phyloP scores from a whole-genome alignment of 2,113 vertebrate species.

The Todiramphus chloris region DNA sequence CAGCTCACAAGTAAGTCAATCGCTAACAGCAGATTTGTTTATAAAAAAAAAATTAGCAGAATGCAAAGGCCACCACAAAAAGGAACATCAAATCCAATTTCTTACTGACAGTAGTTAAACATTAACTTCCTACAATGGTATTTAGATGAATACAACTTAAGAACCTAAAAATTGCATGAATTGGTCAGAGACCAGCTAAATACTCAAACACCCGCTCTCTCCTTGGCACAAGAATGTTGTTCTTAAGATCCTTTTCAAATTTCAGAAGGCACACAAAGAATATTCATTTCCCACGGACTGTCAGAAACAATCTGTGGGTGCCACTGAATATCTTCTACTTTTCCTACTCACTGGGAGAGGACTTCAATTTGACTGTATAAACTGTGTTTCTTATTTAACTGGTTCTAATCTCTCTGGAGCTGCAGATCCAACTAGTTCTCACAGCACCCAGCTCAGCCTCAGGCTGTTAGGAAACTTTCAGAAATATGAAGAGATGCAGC shows the following conservation, averaged over 20 bases:
- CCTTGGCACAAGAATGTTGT: not conserved
- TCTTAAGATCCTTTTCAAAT: not conserved
- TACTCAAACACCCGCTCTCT: not conserved
- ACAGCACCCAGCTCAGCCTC: not conserved
- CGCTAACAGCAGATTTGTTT: not conserved
- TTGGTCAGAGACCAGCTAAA: not conserved
- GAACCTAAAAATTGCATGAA: not conserved
- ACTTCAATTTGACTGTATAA: not conserved
- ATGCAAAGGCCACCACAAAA: not conserved
- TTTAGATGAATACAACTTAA: not conserved
- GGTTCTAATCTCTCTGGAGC: not conserved
- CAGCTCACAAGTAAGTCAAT: not conserved
- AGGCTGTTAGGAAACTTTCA: not conserved
- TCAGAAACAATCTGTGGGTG: not conserved
- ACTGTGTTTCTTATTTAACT: not conserved
- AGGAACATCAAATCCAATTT: not conserved
- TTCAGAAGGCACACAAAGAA: not conserved
- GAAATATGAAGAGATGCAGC: not conserved
- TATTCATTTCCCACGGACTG: not conserved
- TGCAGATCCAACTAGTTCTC: not conserved
- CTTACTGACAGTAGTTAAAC: not conserved
- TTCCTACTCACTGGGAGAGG: not conserved
- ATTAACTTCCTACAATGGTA: not conserved
- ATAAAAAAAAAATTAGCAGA: not conserved
- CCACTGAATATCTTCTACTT: not conserved